Evolutionary conservation across 2,888 invertebrate species (phyloP).

Genomic region (Troglohyphantes excavatus): DNA sequence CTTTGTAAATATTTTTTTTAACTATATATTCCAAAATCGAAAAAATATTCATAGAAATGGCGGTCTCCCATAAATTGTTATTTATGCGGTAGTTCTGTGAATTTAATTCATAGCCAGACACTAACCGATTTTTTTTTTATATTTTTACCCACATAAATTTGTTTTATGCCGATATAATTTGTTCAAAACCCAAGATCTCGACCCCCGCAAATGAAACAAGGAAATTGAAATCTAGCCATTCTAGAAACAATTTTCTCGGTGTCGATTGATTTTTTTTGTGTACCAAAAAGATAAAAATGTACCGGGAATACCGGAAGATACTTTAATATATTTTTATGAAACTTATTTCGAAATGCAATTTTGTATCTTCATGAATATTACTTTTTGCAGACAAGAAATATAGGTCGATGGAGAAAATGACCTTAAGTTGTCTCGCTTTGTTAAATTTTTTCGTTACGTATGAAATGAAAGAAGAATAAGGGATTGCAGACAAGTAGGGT

Average conservation of each 20-base stretch:
- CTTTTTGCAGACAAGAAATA: slow-evolving; percentile 4
- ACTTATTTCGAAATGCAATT: slow-evolving; percentile 9
- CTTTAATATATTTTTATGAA: neutral
- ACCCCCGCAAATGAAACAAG: neutral
- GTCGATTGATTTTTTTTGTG: neutral
- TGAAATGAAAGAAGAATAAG: neutral
- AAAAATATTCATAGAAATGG: too few species aligned
- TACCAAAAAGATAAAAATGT: neutral
- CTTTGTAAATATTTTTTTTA: too few species aligned
- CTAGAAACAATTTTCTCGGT: neutral
- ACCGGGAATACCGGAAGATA: neutral
- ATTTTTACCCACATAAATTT: too few species aligned
- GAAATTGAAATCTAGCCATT: neutral
- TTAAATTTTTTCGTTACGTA: neutral
- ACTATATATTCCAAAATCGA: too few species aligned
- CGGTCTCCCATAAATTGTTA: too few species aligned
- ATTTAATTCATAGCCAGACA: too few species aligned
- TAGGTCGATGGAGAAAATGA: neutral
- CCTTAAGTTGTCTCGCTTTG: neutral
- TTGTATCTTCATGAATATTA: slow-evolving; percentile 9
- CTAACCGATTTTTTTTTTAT: too few species aligned
- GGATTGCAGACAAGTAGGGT: neutral
- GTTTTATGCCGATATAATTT: too few species aligned
- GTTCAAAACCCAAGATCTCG: too few species aligned
- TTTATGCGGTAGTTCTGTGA: too few species aligned